Conservation (phyloP, 2,113 vertebrate genomes). For the Hepsetus odoe region DNA sequence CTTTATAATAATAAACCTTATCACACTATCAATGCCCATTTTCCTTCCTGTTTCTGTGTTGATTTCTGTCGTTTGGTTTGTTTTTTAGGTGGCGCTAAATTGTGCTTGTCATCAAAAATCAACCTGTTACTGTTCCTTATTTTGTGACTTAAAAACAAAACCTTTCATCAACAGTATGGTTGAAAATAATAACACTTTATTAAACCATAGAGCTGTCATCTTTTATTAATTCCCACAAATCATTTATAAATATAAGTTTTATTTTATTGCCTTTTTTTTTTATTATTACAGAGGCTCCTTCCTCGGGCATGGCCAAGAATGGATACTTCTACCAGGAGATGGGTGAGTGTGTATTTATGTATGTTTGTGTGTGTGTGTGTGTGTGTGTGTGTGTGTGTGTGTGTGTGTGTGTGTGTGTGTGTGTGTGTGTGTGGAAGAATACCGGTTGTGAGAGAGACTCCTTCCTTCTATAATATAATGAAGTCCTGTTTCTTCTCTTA, state of each 20-base stretch:
- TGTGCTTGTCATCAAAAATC: no score
- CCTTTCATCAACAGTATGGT: no score
- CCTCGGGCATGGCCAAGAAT: constrained; percentile 90
- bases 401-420: background rate
- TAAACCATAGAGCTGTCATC: no score
- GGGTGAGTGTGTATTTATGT: constrained; percentile 79
- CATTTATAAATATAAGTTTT: background rate
- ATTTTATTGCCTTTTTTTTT: constrained; percentile 26
- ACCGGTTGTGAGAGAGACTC: background rate
- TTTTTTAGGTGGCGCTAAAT: no score
- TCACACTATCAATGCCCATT: no score
- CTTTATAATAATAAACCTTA: no score
- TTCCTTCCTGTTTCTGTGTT: no score
- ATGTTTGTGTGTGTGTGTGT: constrained; percentile 38
- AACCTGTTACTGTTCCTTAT: no score
- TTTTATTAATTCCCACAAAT: background rate
- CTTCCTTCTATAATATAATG: background rate
- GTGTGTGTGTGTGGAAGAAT: background rate
- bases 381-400: constrained; percentile 16
- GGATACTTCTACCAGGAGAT: constrained; percentile 92
- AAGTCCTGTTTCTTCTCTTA: background rate
- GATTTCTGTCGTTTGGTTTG: no score
- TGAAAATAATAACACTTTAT: no score
- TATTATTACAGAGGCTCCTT: constrained; percentile 73
- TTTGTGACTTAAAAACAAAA: no score